phyloP scores from a whole-genome alignment of 2,888 invertebrate species.

The Drosophila atripex region DNA sequence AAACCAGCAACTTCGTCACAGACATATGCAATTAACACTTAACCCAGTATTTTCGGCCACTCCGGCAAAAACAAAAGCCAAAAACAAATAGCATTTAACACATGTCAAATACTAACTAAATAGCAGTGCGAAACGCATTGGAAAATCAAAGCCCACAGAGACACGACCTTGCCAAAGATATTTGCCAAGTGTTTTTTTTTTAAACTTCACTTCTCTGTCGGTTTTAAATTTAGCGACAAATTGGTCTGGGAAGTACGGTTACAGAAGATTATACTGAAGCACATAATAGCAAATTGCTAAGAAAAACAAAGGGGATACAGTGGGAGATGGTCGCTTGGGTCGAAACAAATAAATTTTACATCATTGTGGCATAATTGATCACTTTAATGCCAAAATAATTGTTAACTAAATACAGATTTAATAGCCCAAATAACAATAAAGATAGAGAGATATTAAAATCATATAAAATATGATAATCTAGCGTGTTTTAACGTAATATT shows the following conservation, averaged over 20 bases:
- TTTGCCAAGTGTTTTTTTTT: conserved; percentile 45
- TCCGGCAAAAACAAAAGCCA: conserved; percentile 20
- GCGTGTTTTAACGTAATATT: too few relatives aligned
- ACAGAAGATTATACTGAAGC: not conserved
- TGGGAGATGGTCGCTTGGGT: conserved; percentile 27
- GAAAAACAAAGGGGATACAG: conserved; percentile 1
- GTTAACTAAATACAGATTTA: conserved; percentile 13
- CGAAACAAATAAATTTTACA: conserved; percentile 28
- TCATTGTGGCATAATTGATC: conserved; percentile 21
- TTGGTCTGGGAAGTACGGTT: conserved; percentile 32
- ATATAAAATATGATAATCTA: not conserved
- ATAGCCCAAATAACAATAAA: conserved; percentile 9
- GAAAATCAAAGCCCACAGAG: conserved; percentile 49
- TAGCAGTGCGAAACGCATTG: conserved; percentile 81
- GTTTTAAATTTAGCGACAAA: conserved; percentile 12
- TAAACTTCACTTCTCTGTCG: conserved; percentile 3
- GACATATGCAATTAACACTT: conserved; percentile 47
- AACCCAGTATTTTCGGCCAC: conserved; percentile 15
- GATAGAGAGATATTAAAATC: not conserved
- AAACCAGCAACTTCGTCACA: conserved; percentile 27
- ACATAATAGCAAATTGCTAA: conserved; percentile 16
- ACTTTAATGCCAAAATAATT: conserved; percentile 15
- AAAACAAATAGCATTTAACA: conserved; percentile 40
- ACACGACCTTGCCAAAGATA: conserved; percentile 62
- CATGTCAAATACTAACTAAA: conserved; percentile 40